Percentiles rank a stretch among this genome's conserved stretches.
Conservation (phyloP, 2,888 invertebrate genomes). For the Hymenopus coronatus region DNA sequence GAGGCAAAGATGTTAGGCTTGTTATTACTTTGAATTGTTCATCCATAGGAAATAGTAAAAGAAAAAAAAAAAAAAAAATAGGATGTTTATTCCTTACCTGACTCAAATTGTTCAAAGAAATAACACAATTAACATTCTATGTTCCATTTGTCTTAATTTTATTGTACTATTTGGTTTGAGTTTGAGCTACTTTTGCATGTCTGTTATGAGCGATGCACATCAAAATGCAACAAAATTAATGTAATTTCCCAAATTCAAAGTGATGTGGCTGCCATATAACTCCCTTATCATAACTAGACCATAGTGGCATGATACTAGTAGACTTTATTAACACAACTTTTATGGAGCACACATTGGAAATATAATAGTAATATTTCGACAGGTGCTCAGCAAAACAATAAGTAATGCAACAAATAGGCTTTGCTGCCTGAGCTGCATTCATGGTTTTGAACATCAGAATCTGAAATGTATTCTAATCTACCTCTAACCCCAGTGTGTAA, state of each 20-base stretch:
- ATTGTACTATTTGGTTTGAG: not conserved
- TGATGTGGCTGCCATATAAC: not conserved
- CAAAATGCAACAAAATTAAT: not conserved
- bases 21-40: slow-evolving; percentile 4
- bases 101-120: not conserved
- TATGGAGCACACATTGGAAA: not conserved
- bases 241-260: not conserved
- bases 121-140: slow-evolving; percentile 6
- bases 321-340: not conserved
- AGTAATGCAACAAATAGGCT: not conserved
- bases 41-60: not conserved
- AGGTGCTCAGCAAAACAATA: not conserved
- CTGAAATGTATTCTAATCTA: not conserved
- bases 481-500: not conserved
- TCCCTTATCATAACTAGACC: not conserved
- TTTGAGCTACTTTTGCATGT: not conserved
- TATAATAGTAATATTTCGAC: not conserved
- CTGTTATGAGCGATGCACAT: not conserved
- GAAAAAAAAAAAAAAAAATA: not conserved
- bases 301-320: not conserved
- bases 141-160: not conserved
- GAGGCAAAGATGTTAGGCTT: not conserved
- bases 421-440: not conserved
- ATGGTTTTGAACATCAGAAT: not conserved
- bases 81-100: not conserved